A percentile compares a stretch with the other conserved stretches of the same genome.
Evolutionary conservation across 2,888 invertebrate species (phyloP).

Genomic region (Microctonus brassicae): DNA sequence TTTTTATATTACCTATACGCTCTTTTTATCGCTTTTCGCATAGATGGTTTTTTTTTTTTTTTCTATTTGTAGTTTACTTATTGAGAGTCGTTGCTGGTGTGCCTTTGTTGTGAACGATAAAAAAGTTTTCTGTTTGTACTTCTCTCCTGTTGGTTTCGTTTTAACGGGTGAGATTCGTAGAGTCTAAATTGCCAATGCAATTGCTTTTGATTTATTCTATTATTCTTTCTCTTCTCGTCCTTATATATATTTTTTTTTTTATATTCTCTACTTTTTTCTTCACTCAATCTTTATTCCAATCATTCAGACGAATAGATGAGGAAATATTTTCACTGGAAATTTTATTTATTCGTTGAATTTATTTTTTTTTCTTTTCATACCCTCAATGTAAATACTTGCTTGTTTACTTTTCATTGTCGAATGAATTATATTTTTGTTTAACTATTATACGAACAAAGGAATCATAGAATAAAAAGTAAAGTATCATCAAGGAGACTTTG

Average conservation of each 20-base stretch:
- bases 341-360: background rate
- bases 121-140: conserved; percentile 2
- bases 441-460: background rate
- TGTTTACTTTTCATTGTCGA: conserved; percentile 11
- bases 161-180: background rate
- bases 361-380: background rate
- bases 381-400: background rate
- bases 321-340: background rate
- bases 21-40: conserved; percentile 36
- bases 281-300: background rate
- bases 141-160: background rate
- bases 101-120: conserved; percentile 24
- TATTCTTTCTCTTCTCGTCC: background rate
- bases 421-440: background rate
- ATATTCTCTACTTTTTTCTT: background rate
- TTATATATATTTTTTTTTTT: background rate
- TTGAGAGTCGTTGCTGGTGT: background rate
- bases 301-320: background rate
- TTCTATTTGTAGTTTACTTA: conserved; percentile 14
- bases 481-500: background rate
- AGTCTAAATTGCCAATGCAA: background rate
- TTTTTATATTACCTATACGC: conserved; percentile 24
- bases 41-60: conserved; percentile 31
- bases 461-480: background rate
- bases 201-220: conserved; percentile 4